Conservation (phyloP, 2,797 vertebrate genomes). For the Gambusia yucatana region DNA sequence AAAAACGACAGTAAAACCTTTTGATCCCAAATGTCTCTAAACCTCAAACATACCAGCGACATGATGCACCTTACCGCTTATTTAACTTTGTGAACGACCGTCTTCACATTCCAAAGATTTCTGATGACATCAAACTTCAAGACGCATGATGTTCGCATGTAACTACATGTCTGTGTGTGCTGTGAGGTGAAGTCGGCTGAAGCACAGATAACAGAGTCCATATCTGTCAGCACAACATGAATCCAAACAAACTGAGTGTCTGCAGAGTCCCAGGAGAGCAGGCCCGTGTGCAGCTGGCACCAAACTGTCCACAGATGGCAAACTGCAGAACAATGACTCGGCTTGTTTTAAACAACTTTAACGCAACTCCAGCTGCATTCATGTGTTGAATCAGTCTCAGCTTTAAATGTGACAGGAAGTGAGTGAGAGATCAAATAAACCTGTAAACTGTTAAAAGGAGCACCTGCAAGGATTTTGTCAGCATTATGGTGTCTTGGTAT, state of each 20-base stretch:
- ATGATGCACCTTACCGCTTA: background rate
- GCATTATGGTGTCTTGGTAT: background rate
- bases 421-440: slow-evolving; percentile 14
- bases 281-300: slow-evolving; percentile 56
- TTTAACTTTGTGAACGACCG: background rate
- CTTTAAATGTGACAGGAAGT: slow-evolving; percentile 18
- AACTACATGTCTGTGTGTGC: background rate
- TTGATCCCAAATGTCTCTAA: slow-evolving; percentile 2
- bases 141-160: background rate
- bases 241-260: slow-evolving; percentile 55
- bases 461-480: background rate
- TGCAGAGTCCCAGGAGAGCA: slow-evolving; percentile 45
- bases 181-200: background rate
- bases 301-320: slow-evolving; percentile 64
- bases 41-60: slow-evolving; percentile 12
- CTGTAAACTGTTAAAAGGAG: background rate
- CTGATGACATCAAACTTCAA: background rate
- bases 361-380: slow-evolving; percentile 17
- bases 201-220: slow-evolving; percentile 1
- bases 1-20: slow-evolving; percentile 29
- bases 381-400: slow-evolving; percentile 29
- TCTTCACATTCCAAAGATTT: slow-evolving; percentile 8
- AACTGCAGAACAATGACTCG: slow-evolving; percentile 56
- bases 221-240: slow-evolving; percentile 36
- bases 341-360: slow-evolving; percentile 53